Conservation (phyloP, 53 echinoderm and acorn worm species). For the Apostichopus leukothele region DNA sequence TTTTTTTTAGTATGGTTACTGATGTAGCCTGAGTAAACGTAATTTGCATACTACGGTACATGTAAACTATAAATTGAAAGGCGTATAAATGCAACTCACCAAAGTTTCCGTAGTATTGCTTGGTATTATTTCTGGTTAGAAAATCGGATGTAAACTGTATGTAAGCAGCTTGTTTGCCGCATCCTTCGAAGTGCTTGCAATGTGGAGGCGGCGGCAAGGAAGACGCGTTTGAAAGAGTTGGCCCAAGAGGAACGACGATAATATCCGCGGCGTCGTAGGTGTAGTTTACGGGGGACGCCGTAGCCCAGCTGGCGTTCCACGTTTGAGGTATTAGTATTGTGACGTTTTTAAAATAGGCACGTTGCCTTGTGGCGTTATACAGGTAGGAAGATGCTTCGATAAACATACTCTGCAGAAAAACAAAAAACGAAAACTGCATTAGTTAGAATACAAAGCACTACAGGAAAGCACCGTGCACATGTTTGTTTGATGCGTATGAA, state of each 20-base stretch:
- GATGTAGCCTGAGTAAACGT: too few relatives aligned
- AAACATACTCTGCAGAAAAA: slow-evolving; percentile 62
- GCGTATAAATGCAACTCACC: not conserved
- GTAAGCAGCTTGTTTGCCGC: slow-evolving; percentile 63
- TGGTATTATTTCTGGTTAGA: slow-evolving; percentile 33
- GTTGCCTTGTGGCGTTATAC: slow-evolving; percentile 65
- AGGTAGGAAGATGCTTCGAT: slow-evolving; percentile 61
- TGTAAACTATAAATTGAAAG: not conserved
- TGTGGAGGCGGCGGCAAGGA: slow-evolving; percentile 55
- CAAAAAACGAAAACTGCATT: not conserved
- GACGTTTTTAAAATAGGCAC: slow-evolving; percentile 65
- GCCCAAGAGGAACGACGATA: slow-evolving; percentile 65
- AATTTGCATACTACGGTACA: too few relatives aligned
- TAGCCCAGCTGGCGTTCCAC: slow-evolving; percentile 54
- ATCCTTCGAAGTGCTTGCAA: slow-evolving; percentile 66
- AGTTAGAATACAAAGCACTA: too few relatives aligned
- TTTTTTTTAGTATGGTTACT: not conserved
- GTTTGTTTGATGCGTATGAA: too few relatives aligned
- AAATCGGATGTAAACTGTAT: slow-evolving; percentile 66
- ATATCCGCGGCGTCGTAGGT: slow-evolving; percentile 79
- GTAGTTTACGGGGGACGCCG: slow-evolving; percentile 54
- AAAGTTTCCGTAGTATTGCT: not conserved
- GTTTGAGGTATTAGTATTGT: slow-evolving; percentile 67
- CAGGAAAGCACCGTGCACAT: too few relatives aligned
- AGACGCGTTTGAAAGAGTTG: slow-evolving; percentile 47